A percentile compares a stretch with the other conserved stretches of the same genome.
Evolutionary conservation across 1,140 invertebrate genomes (phyloP).

Genomic region (Monomorium pharaonis): DNA sequence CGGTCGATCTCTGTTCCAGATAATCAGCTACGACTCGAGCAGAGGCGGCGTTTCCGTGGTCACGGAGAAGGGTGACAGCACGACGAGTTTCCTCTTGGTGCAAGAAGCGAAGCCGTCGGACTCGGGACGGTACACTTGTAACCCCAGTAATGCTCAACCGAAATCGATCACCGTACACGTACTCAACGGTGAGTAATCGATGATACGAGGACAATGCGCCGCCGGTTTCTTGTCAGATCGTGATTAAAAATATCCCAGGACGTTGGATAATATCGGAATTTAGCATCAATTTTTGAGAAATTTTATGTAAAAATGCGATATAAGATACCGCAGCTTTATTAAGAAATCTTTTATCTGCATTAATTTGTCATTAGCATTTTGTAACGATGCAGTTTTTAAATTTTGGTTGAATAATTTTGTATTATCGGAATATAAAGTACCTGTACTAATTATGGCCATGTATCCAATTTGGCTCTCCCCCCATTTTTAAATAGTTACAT

Average conservation of each 20-base stretch:
- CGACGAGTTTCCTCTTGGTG: constrained; percentile 93
- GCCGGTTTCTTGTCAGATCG: not conserved
- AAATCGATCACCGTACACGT: constrained; percentile 95
- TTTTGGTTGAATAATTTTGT: not conserved
- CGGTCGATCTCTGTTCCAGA: constrained; percentile 84
- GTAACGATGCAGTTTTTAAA: not conserved
- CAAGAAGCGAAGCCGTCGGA: constrained; percentile 92
- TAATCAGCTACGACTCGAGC: constrained; percentile 91
- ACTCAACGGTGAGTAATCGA: constrained; percentile 92
- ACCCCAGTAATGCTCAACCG: constrained; percentile 94
- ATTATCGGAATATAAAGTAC: too few relatives aligned
- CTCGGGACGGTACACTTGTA: constrained; percentile 93
- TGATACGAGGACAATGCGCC: not conserved
- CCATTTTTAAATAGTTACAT: too few relatives aligned
- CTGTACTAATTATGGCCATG: too few relatives aligned
- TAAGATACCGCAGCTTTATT: not conserved
- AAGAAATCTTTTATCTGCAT: not conserved
- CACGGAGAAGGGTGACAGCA: constrained; percentile 94
- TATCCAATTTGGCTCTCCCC: too few relatives aligned
- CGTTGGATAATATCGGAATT: not conserved
- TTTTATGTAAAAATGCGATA: not conserved
- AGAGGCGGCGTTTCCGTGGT: constrained; percentile 91
- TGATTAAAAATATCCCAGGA: not conserved
- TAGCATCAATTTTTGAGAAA: not conserved
- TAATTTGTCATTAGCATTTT: not conserved